Evolutionary conservation across 2,797 vertebrate species (phyloP).

Genomic region (Oophaga sylvatica): DNA sequence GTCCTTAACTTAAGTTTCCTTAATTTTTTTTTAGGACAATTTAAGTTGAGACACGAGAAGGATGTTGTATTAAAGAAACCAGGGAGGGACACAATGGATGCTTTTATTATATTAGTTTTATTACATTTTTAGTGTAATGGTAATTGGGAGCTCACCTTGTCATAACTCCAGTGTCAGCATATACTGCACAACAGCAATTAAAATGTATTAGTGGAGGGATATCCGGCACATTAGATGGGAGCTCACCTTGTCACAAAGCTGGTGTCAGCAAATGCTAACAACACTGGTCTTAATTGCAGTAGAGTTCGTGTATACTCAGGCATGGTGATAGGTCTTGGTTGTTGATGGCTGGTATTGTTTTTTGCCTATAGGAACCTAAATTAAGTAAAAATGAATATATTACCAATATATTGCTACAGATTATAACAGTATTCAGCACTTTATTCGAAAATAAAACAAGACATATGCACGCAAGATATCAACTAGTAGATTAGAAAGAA

Average conservation of each 20-base stretch:
- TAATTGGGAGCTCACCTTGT: constrained; percentile 3
- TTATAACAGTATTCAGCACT: background rate
- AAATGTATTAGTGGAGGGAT: background rate
- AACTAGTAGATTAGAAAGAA: too few relatives aligned
- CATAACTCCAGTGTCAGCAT: constrained; percentile 11
- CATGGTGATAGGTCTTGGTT: background rate
- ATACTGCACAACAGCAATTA: constrained; percentile 4
- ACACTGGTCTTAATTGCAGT: background rate
- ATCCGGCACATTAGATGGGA: constrained; percentile 16
- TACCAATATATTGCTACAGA: background rate
- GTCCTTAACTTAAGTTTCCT: too few relatives aligned
- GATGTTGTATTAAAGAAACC: background rate
- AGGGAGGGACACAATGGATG: background rate
- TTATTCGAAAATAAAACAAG: too few relatives aligned
- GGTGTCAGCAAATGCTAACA: constrained; percentile 14
- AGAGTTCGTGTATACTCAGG: background rate
- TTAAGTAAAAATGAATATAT: background rate
- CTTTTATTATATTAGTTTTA: background rate
- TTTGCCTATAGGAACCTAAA: background rate
- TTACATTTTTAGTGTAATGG: background rate
- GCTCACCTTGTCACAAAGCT: constrained; percentile 10
- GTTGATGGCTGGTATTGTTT: background rate
- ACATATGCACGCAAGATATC: too few relatives aligned
- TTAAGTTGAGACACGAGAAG: background rate
- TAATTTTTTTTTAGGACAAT: background rate